Evolutionary conservation across 2,888 invertebrate genomes (phyloP), one percentile per base, ranked within the genome.

Genomic region (Drosophila gaucha): DNA sequence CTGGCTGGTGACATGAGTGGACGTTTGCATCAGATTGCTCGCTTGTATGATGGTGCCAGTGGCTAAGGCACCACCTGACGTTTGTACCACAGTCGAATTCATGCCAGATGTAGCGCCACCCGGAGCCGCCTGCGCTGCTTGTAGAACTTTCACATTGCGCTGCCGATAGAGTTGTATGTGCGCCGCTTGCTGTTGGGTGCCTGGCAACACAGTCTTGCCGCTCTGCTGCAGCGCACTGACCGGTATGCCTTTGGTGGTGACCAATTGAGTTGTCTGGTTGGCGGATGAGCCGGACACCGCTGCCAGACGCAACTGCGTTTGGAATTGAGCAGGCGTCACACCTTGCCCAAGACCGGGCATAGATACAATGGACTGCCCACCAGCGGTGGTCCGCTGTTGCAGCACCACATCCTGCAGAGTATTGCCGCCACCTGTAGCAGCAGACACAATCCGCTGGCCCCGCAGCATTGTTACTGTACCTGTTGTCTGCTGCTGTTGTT

Each of bases 141-240:
- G 90, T 33, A 90, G 51, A 6, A 90, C 90, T 70, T 92, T 91
- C 0, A 92, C 59, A 67, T 92, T 91, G 2, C 92, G 86, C 62
- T 91, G 92, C 0, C 92, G 88, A 66, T 92, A 92, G 0, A 92
- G 86, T 67, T 92, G 92, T 30, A 92, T 91, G 49, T 91, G 91
- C 1, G 86, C 66, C 2, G 89, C 79, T 0, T 89, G 84, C 39
- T 90, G 91, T 52, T 87, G 90, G 1, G 78, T 71, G 0, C 75
- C 86, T 0, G 88, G 71, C 16, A 84, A 33, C 33, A 82, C 80
- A 1, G 89, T 68, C 28, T 91, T 91, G 30, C 89, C 89, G 9
- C 89, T 83, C 71, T 91, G 91, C 49, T 91, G 91, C 10, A 91
- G 58, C 0, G 90, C 87, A 16, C 89, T 89, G 6, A 92, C 91